These are phyloP conservation scores for Centropus bengalensis DNA, from an alignment of 2,113 vertebrate species.

Conservation along the genomic window DNA sequence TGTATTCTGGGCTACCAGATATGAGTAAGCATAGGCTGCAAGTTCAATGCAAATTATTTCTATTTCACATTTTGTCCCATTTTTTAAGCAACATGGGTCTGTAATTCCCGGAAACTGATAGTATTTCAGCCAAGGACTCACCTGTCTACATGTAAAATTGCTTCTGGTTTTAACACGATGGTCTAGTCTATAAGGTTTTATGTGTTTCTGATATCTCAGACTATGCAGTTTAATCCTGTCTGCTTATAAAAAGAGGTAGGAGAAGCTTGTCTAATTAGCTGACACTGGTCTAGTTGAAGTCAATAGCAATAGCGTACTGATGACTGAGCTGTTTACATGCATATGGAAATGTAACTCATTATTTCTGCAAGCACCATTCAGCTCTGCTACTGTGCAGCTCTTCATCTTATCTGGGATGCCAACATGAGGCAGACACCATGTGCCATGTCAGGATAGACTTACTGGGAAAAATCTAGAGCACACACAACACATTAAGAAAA, in stretches of 20 bases:
- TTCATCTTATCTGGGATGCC: background rate
- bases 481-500: background rate
- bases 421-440: rapidly evolving
- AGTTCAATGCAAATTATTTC: background rate
- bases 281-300: background rate
- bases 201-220: background rate
- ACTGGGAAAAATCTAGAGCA: background rate
- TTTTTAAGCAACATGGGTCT: background rate
- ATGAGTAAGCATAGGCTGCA: background rate
- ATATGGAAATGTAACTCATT: background rate
- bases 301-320: background rate
- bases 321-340: background rate
- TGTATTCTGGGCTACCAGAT: background rate
- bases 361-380: background rate
- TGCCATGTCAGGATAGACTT: background rate
- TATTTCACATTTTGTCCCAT: background rate
- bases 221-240: background rate
- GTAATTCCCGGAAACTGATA: background rate
- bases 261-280: background rate
- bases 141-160: background rate
- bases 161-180: background rate
- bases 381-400: background rate
- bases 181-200: background rate
- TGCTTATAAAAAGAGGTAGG: background rate
- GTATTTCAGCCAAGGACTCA: background rate